phyloP scores from a whole-genome alignment of 1,140 invertebrate species.

The Magallana ariakensis region DNA sequence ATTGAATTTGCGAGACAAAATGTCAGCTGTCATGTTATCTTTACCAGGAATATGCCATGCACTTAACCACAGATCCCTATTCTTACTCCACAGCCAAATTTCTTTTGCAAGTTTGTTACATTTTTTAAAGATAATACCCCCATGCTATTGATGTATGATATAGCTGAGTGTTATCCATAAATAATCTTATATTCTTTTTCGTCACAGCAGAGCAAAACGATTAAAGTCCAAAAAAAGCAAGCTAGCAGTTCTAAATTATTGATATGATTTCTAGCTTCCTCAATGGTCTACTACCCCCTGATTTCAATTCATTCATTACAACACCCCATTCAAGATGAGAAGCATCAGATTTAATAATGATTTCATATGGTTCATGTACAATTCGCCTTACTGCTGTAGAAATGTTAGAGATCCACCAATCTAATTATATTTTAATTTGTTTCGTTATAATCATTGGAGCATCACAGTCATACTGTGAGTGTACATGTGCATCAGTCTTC shows the following conservation, averaged over 20 bases:
- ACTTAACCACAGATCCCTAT: constrained; percentile 40
- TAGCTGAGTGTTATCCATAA: constrained; percentile 44
- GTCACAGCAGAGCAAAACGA: constrained; percentile 5
- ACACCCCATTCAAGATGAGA: constrained; percentile 47
- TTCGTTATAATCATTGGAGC: constrained; percentile 12
- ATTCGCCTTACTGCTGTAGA: constrained; percentile 7
- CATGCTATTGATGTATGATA: constrained; percentile 30
- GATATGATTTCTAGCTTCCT: constrained; percentile 51
- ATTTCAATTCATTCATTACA: constrained; percentile 30
- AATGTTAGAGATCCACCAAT: constrained; percentile 49
- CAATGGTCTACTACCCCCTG: constrained; percentile 40
- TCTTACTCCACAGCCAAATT: constrained; percentile 41
- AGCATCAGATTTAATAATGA: constrained; percentile 41
- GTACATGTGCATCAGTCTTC: constrained; percentile 33
- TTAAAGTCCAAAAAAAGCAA: not conserved
- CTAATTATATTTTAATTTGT: constrained; percentile 36
- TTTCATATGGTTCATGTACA: not conserved
- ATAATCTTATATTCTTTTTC: constrained; percentile 27
- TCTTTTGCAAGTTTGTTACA: constrained; percentile 19
- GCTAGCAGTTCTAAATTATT: constrained; percentile 52
- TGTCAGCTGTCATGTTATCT: constrained; percentile 44
- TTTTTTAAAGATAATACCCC: constrained; percentile 5
- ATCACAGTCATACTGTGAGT: constrained; percentile 44
- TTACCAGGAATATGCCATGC: constrained; percentile 43
- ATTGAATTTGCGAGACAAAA: constrained; percentile 30